These are phyloP conservation scores for Hyphantria cunea DNA, from an alignment of 1,140 invertebrate species.

Conservation along the genomic window DNA sequence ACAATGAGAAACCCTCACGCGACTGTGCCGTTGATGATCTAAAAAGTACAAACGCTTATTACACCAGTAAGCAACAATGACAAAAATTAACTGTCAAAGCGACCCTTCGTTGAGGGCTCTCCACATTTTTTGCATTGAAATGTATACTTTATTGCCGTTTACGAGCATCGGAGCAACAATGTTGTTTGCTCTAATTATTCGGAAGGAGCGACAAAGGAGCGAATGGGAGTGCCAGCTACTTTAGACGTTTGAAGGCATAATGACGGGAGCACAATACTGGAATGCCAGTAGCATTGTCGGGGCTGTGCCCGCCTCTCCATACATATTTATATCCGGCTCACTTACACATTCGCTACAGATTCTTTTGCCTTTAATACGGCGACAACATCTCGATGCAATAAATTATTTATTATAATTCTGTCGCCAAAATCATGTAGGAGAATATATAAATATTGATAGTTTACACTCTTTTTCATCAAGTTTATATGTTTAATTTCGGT, in stretches of 20 bases:
- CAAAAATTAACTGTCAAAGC: conserved; percentile 69
- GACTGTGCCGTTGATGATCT: conserved; percentile 42
- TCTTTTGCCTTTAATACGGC: conserved; percentile 14
- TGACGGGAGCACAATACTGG: conserved; percentile 64
- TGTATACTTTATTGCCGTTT: conserved; percentile 68
- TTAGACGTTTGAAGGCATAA: conserved; percentile 59
- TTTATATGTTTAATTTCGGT: too few species aligned
- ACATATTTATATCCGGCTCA: conserved; percentile 67
- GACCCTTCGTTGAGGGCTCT: conserved; percentile 55
- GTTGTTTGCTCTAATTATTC: conserved; percentile 73
- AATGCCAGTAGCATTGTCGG: conserved; percentile 64
- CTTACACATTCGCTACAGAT: conserved; percentile 42
- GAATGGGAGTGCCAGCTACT: conserved; percentile 65
- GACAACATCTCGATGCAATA: conserved; percentile 16
- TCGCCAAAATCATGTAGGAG: conserved; percentile 31
- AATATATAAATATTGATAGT: background rate
- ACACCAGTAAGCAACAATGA: conserved; percentile 56
- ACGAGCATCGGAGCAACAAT: conserved; percentile 52
- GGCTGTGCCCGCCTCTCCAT: conserved; percentile 62
- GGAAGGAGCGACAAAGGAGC: conserved; percentile 69
- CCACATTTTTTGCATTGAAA: conserved; percentile 68
- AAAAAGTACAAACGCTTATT: conserved; percentile 54
- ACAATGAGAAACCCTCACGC: conserved; percentile 47
- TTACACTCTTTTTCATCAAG: too few species aligned
- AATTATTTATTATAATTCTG: conserved; percentile 38